Evolutionary conservation across 2,888 invertebrate species (phyloP), one percentile per base, ranked within the genome.

Genomic region (Crioceris asparagi): DNA sequence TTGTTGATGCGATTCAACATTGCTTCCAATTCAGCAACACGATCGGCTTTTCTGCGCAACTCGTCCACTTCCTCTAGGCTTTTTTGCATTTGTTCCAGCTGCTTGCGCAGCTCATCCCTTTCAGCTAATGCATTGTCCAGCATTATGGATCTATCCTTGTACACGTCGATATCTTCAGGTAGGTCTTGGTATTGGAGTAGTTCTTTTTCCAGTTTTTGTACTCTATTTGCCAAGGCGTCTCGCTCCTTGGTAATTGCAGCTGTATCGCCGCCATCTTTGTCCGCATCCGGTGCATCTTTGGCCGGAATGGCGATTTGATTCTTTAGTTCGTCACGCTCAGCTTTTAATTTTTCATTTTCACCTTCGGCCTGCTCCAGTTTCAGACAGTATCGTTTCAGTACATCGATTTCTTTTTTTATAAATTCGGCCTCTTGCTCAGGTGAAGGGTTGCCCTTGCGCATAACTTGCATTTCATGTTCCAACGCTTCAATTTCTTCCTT

Each of bases 381-480:
- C 30, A 49, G 44, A 37, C 60, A 61, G 39, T 59, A 60, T 36
- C 51, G 51, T 41, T 56, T 61, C 27, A 60, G 37, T 2, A 55
- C 45, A 7, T 51, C 48, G 3, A 60, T 43, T 45, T 60, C 59
- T 44, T 55, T 58, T 17, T 52, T 47, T 7, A 61, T 56, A 15
- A 57, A 44, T 39, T 55, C 55, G 7, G 56, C 53, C 48, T 57
- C 56, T 38, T 55, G 50, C 29, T 57, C 57, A 11, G 56, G 53
- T 4, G 54, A 52, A 4, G 51, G 44, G 14, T 49, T 49, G 18
- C 50, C 52, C 21, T 49, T 47, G 32, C 52, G 40, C 47, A 59
- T 45, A 21, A 45, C 38, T 27, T 50, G 49, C 23, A 60, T 54
- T 49, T 59, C 55, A n/a, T 46, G 43, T 47, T 59, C 59, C 31